Evolutionary conservation across 92 coral and sea anemone species (phyloP), one percentile per base, ranked within the genome.

Genomic region (Heliopora coerulea): DNA sequence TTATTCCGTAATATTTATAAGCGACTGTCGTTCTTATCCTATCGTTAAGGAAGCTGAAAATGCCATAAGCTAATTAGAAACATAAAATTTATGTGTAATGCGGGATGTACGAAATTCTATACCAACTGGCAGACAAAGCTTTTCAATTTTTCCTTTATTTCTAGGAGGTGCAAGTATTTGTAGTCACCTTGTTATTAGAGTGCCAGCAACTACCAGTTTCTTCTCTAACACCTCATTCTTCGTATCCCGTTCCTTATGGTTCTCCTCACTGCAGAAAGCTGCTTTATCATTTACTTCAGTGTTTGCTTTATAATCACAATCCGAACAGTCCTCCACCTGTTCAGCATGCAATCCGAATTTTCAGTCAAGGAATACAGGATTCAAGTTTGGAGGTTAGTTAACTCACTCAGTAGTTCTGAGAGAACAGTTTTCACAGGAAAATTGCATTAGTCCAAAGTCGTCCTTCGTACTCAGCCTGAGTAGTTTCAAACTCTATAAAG

Each of bases 351-450:
- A 82, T 90, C 20, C 75, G 80, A 54, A 66, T 87, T 54, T 88
- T 90, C 70, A 88, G 86, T 42, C 49, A 39, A 2, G 99, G 99
- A 33, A 56, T 82, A 61, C 96, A 83, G 68, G 99, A 95, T 78
- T 40, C 37, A 0, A 72, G 82, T 54, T 64, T 77, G 23, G 80
- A 81, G 99, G 99, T 95, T 64, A 65, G 49, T 70, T 7, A 37
- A 27, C 33, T 44, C 37, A n/a, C n/a, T n/a, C n/a, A n/a, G n/a
- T n/a, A n/a, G n/a, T n/a, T n/a, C n/a, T n/a, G n/a, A n/a, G n/a
- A n/a, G n/a, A n/a, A n/a, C n/a, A n/a, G n/a, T n/a, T n/a, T n/a
- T n/a, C n/a, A n/a, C n/a, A n/a, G n/a, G n/a, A n/a, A n/a, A n/a
- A n/a, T n/a, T n/a, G n/a, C n/a, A n/a, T n/a, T n/a, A n/a, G n/a